A percentile compares a stretch with the other conserved stretches of the same genome.
phyloP scores from a whole-genome alignment of 1,140 invertebrate genomes.

The Hetaerina americana region DNA sequence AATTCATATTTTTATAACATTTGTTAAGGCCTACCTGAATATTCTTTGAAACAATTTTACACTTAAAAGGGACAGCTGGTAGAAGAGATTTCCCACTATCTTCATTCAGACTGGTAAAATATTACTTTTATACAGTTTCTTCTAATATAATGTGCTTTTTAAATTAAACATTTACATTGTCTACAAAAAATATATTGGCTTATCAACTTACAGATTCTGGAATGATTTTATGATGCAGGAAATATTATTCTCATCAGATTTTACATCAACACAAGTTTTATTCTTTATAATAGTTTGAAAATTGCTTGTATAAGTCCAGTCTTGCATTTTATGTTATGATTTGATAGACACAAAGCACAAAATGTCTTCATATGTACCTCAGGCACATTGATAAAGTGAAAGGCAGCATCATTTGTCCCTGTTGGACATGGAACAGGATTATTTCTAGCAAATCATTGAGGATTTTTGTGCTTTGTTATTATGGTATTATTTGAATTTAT shows the following conservation, averaged over 20 bases:
- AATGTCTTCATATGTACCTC: not conserved
- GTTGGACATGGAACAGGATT: not conserved
- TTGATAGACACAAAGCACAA: not conserved
- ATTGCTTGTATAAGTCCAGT: not conserved
- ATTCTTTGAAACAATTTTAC: not conserved
- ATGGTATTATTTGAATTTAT: too few species aligned
- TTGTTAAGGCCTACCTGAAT: too few species aligned
- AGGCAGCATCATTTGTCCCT: not conserved
- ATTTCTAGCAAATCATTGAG: too few species aligned
- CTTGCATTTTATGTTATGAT: not conserved
- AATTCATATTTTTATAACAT: not conserved
- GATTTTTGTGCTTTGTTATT: too few species aligned
- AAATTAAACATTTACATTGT: not conserved
- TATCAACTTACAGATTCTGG: not conserved
- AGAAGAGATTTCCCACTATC: not conserved
- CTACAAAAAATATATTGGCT: conserved; percentile 1
- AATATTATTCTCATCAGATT: not conserved
- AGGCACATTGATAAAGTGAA: not conserved
- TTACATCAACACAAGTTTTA: too few species aligned
- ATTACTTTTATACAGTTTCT: not conserved
- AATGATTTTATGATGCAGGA: not conserved
- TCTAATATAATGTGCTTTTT: not conserved
- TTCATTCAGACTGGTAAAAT: not conserved
- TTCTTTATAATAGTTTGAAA: not conserved
- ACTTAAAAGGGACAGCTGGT: not conserved